Evolutionary conservation across 1,140 invertebrate genomes (phyloP).

Genomic region (Arion vulgaris): DNA sequence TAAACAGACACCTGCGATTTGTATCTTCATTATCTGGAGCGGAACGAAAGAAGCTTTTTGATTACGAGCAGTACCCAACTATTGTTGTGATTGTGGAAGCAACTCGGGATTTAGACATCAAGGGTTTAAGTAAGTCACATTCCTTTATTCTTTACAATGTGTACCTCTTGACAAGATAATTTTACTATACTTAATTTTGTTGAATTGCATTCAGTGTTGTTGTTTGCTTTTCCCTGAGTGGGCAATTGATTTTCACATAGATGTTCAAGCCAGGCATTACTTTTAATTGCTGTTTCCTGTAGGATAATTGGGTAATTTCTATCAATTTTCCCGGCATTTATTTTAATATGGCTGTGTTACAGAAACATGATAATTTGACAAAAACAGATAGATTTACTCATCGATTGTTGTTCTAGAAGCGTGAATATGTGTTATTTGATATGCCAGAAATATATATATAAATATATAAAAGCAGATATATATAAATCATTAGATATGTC

Average conservation of each 20-base stretch:
- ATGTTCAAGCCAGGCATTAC: neutral
- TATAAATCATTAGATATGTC: too few relatives aligned
- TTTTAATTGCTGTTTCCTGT: neutral
- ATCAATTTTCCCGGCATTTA: too few relatives aligned
- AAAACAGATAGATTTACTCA: too few relatives aligned
- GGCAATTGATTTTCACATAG: neutral
- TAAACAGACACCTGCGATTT: neutral
- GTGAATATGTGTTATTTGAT: too few relatives aligned
- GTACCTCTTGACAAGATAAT: neutral
- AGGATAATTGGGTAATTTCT: too few relatives aligned
- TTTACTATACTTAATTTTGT: too few relatives aligned
- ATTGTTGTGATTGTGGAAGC: conserved; percentile 31
- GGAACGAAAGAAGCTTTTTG: conserved; percentile 16
- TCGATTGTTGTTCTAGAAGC: too few relatives aligned
- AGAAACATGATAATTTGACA: too few relatives aligned
- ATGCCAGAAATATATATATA: too few relatives aligned
- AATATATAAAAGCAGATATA: too few relatives aligned
- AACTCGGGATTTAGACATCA: neutral
- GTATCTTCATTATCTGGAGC: neutral
- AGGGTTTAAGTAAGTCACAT: neutral
- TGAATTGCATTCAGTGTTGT: too few relatives aligned
- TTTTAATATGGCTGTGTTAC: too few relatives aligned
- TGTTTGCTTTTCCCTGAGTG: neutral
- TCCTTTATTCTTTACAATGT: neutral
- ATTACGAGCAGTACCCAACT: conserved; percentile 24